These are phyloP conservation scores for Polydrusus tereticollis DNA, from an alignment of 2,888 invertebrate species.

Conservation along the genomic window DNA sequence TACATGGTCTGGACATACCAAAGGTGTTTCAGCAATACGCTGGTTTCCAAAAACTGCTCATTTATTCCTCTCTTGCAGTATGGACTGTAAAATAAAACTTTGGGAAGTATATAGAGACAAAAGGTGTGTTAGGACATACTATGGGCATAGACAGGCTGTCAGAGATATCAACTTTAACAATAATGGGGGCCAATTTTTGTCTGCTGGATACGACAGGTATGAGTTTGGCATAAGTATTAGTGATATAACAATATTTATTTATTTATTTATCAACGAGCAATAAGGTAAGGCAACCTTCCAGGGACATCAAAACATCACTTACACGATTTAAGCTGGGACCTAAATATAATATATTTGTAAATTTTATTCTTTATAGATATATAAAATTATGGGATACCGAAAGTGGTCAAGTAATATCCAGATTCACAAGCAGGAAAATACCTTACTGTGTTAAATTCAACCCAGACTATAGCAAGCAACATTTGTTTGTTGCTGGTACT, in stretches of 20 bases:
- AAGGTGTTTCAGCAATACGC: slow-evolving; percentile 93
- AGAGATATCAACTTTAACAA: slow-evolving; percentile 97
- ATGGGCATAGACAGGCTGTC: slow-evolving; percentile 97
- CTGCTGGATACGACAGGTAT: slow-evolving; percentile 82
- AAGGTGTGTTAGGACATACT: slow-evolving; percentile 93
- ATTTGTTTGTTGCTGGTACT: slow-evolving; percentile 97
- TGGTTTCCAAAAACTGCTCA: slow-evolving; percentile 97
- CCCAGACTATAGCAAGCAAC: slow-evolving; percentile 96
- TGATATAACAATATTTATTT: too few relatives aligned
- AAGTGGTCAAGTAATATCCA: slow-evolving; percentile 86
- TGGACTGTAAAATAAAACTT: slow-evolving; percentile 97
- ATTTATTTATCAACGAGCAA: too few relatives aligned
- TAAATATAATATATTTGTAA: neutral
- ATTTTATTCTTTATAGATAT: slow-evolving; percentile 67
- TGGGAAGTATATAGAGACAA: slow-evolving; percentile 99
- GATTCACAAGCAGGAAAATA: slow-evolving; percentile 96
- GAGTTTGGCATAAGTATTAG: too few relatives aligned
- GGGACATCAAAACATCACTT: too few relatives aligned
- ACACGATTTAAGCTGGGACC: too few relatives aligned
- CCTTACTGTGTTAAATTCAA: slow-evolving; percentile 99
- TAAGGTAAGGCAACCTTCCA: too few relatives aligned
- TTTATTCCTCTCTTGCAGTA: slow-evolving; percentile 92
- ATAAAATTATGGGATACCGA: slow-evolving; percentile 99
- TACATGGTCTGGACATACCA: slow-evolving; percentile 97
- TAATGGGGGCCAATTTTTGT: slow-evolving; percentile 91